These are phyloP conservation scores for Thamnaconus septentrionalis DNA, from an alignment of 2,113 vertebrate genomes.

Conservation along the genomic window DNA sequence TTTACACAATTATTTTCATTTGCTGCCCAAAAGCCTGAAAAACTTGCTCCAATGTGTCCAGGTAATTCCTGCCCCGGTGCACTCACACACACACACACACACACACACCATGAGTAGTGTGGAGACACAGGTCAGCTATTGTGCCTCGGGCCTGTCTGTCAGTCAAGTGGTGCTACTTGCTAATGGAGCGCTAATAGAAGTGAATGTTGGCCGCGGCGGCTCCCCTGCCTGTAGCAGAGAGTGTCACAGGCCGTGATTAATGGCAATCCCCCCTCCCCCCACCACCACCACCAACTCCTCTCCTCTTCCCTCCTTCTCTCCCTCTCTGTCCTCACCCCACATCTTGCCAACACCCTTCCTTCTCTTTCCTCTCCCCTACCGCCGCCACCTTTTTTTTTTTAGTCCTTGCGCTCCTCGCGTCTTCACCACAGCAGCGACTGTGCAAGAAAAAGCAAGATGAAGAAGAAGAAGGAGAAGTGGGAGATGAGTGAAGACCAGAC, in stretches of 20 bases:
- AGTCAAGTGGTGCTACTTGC: conserved; percentile 75
- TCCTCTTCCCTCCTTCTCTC: conserved; percentile 22
- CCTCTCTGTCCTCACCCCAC: conserved; percentile 34
- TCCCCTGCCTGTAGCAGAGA: conserved; percentile 66
- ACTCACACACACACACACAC: conserved; percentile 21
- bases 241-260: conserved; percentile 77
- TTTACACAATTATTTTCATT: conserved; percentile 63
- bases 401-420: neutral
- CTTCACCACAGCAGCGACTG: too few species aligned
- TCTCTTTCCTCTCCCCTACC: conserved; percentile 40
- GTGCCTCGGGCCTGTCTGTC: conserved; percentile 60
- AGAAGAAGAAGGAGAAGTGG: conserved; percentile 2
- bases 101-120: conserved; percentile 33
- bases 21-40: conserved; percentile 29
- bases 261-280: conserved; percentile 60
- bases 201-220: conserved; percentile 69
- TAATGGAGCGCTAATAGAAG: conserved; percentile 84
- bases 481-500: neutral
- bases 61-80: conserved; percentile 26
- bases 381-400: conserved; percentile 1
- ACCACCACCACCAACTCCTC: conserved; percentile 33
- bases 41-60: conserved; percentile 28
- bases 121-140: conserved; percentile 63
- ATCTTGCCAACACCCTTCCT: conserved; percentile 34
- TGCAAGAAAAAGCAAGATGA: neutral